A percentile compares a stretch with the other conserved stretches of the same genome.
These are phyloP conservation scores for Equus quagga DNA, from an alignment of 2,113 vertebrate genomes.

Conservation along the genomic window DNA sequence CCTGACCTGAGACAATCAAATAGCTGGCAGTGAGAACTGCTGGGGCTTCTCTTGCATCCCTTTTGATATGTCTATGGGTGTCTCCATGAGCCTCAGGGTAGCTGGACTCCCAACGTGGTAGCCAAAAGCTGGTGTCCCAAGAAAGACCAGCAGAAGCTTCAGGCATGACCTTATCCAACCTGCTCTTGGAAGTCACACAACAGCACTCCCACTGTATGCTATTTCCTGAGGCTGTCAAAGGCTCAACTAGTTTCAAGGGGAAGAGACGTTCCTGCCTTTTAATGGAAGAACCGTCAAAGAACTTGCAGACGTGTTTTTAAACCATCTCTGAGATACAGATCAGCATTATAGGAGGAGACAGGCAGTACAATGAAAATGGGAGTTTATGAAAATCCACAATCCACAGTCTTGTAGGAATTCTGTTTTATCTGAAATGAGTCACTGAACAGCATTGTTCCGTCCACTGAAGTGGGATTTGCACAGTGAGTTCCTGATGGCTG, in stretches of 20 bases:
- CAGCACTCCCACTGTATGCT: not conserved
- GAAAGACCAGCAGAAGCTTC: not conserved
- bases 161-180: not conserved
- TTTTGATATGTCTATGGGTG: not conserved
- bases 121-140: not conserved
- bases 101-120: not conserved
- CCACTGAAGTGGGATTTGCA: slow-evolving; percentile 48
- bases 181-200: not conserved
- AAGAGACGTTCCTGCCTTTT: not conserved
- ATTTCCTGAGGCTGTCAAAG: not conserved
- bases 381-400: not conserved
- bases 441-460: slow-evolving; percentile 43
- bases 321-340: not conserved
- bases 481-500: not conserved
- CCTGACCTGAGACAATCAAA: not conserved
- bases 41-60: fast-evolving
- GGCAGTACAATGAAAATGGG: not conserved
- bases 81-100: not conserved
- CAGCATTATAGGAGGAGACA: not conserved
- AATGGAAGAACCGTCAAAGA: not conserved
- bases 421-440: slow-evolving; percentile 55
- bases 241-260: not conserved
- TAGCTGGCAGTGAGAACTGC: not conserved
- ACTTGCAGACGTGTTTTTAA: slow-evolving; percentile 5
- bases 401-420: not conserved